phyloP scores from a whole-genome alignment of 1,140 invertebrate genomes.

The Drosophila tropicalis region DNA sequence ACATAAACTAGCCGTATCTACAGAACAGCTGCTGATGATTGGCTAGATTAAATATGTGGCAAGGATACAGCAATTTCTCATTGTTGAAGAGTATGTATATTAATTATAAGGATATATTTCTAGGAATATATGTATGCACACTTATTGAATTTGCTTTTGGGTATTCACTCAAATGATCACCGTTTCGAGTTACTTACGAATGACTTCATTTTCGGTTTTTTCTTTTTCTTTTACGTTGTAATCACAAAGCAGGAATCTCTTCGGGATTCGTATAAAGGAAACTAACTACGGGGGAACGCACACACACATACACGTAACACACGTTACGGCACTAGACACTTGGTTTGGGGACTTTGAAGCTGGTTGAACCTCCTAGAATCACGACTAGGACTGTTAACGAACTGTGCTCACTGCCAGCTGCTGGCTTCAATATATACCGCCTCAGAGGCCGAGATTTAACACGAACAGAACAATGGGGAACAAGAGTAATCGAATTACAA shows the following conservation, averaged over 20 bases:
- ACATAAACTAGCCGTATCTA: constrained; percentile 56
- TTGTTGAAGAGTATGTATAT: neutral
- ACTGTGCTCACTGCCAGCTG: constrained; percentile 78
- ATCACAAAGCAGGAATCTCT: constrained; percentile 53
- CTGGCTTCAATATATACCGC: constrained; percentile 80
- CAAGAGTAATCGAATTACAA: constrained; percentile 77
- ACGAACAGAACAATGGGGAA: constrained; percentile 71
- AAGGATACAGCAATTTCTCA: neutral
- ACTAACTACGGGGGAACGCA: constrained; percentile 33
- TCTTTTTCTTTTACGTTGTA: constrained; percentile 7
- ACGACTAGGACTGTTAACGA: constrained; percentile 83
- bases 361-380: constrained; percentile 83
- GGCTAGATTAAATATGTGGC: constrained; percentile 35
- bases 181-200: constrained; percentile 69
- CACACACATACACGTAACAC: constrained; percentile 52
- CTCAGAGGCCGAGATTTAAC: constrained; percentile 53
- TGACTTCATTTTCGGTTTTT: constrained; percentile 66
- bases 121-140: neutral
- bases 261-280: constrained; percentile 38
- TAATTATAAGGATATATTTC: constrained; percentile 5
- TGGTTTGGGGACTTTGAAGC: constrained; percentile 54
- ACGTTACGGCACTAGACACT: constrained; percentile 55
- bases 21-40: constrained; percentile 40
- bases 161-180: constrained; percentile 4
- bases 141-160: neutral